Conservation (phyloP, 2,888 invertebrate genomes). For the Ormyrus labotus region DNA sequence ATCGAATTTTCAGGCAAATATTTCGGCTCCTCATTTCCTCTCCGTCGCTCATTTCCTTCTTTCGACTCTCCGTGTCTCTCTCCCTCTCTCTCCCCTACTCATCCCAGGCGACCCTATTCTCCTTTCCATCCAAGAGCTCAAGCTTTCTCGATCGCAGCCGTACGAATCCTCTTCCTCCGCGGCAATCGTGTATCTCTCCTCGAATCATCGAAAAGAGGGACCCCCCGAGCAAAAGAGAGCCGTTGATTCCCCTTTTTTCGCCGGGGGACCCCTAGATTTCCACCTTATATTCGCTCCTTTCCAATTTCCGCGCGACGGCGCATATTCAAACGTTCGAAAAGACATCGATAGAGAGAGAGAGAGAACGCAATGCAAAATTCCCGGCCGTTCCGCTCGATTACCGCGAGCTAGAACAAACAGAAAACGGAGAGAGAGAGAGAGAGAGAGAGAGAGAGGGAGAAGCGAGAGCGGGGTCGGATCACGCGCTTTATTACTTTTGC, state of each 20-base stretch:
- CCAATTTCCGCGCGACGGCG: conserved; percentile 31
- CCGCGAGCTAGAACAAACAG: too few species aligned
- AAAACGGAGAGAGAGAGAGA: too few species aligned
- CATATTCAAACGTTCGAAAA: not conserved
- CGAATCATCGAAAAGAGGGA: not conserved
- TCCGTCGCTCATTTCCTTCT: conserved; percentile 8
- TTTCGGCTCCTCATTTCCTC: conserved; percentile 7
- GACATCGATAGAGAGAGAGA: too few species aligned
- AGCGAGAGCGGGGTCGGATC: too few species aligned
- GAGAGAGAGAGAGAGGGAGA: too few species aligned
- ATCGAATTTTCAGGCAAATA: conserved; percentile 6
- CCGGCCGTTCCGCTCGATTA: too few species aligned
- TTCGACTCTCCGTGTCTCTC: not conserved
- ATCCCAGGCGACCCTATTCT: not conserved
- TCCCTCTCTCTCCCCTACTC: not conserved
- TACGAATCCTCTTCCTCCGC: too few species aligned
- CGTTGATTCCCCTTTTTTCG: not conserved
- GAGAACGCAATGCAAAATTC: too few species aligned
- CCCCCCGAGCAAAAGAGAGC: too few species aligned
- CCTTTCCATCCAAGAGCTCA: not conserved
- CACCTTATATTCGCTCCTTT: not conserved
- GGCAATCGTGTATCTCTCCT: conserved; percentile 40
- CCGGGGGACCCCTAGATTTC: not conserved
- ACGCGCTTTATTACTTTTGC: too few species aligned
- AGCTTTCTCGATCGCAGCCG: conserved; percentile 5